A percentile compares a stretch with the other conserved stretches of the same genome.
Evolutionary conservation across 1,140 invertebrate genomes (phyloP).

Genomic region (Venustaconcha ellipsiformis): DNA sequence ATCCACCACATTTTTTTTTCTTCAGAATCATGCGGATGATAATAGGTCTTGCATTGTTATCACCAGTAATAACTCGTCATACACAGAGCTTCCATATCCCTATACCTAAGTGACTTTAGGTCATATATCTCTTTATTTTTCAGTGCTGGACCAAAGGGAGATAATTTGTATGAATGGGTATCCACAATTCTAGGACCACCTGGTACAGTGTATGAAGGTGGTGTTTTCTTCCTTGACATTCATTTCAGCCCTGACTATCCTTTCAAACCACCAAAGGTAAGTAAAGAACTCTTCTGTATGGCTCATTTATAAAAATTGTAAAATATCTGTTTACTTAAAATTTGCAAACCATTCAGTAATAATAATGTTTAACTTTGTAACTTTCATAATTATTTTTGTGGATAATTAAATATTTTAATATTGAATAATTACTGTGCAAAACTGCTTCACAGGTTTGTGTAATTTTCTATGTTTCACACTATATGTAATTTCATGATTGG

Average conservation of each 20-base stretch:
- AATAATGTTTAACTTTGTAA: neutral
- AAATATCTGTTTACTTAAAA: too few species aligned
- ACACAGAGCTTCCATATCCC: neutral
- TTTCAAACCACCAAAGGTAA: constrained; percentile 73
- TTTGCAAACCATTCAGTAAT: neutral
- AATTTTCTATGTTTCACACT: too few species aligned
- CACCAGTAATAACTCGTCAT: too few species aligned
- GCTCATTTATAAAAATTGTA: neutral
- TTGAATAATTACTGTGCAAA: too few species aligned
- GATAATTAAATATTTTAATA: too few species aligned
- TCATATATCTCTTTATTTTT: constrained; percentile 21
- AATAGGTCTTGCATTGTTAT: too few species aligned
- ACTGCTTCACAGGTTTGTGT: too few species aligned
- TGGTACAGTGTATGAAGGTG: constrained; percentile 75
- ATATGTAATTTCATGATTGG: too few species aligned
- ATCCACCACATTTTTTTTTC: too few species aligned
- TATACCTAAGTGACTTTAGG: neutral
- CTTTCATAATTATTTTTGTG: neutral
- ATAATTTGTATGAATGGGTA: constrained; percentile 66
- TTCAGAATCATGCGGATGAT: too few species aligned
- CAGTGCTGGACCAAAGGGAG: constrained; percentile 66
- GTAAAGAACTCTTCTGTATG: constrained; percentile 52
- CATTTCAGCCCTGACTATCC: constrained; percentile 73
- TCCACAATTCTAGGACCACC: constrained; percentile 63
- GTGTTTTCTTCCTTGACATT: constrained; percentile 80